These are phyloP conservation scores for Mastomys natalensis DNA, from an alignment of 2,113 vertebrate species.

Conservation along the genomic window DNA sequence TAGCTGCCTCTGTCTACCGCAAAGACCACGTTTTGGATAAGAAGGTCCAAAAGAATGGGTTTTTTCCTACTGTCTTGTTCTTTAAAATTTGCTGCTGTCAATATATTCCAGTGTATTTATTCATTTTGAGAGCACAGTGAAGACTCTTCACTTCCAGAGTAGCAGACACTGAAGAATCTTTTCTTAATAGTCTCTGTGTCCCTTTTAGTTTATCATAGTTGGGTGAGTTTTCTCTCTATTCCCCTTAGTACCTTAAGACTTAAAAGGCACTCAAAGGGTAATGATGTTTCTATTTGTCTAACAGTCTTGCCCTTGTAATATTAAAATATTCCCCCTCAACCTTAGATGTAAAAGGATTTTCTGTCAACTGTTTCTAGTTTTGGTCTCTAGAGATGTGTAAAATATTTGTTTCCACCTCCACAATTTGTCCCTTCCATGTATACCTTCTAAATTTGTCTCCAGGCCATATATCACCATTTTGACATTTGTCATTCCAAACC, in stretches of 20 bases:
- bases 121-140: background rate
- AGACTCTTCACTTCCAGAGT: background rate
- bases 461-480: background rate
- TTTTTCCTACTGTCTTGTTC: slow-evolving; percentile 24
- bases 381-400: background rate
- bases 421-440: background rate
- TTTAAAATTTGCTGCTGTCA: slow-evolving; percentile 46
- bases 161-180: background rate
- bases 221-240: background rate
- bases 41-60: background rate
- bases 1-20: slow-evolving; percentile 22
- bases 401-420: background rate
- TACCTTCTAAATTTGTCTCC: slow-evolving; percentile 45
- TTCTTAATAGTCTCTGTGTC: background rate
- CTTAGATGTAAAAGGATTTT: slow-evolving; percentile 51
- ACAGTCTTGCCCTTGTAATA: background rate
- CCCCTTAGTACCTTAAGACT: slow-evolving; percentile 6
- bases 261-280: background rate
- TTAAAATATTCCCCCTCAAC: slow-evolving; percentile 10
- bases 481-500: slow-evolving; percentile 33
- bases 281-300: slow-evolving; percentile 16
- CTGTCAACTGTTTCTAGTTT: slow-evolving; percentile 15
- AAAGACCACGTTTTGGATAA: slow-evolving; percentile 1
- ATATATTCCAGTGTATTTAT: slow-evolving; percentile 13
- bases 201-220: background rate